These are phyloP conservation scores for Tringa solitaria DNA, from an alignment of 2,113 vertebrate species.

Conservation along the genomic window DNA sequence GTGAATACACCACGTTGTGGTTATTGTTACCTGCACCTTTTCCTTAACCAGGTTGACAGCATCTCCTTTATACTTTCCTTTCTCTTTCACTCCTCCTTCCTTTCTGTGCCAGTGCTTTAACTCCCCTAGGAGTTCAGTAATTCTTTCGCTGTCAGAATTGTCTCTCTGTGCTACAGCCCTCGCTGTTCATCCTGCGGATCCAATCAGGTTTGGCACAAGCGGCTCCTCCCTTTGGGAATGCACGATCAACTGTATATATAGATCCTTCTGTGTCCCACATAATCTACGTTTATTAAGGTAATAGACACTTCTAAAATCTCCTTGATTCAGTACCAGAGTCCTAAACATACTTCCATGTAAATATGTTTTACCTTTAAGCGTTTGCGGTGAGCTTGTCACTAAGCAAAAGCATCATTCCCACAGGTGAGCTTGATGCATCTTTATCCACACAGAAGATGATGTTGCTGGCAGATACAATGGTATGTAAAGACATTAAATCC, in stretches of 20 bases:
- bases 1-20: background rate
- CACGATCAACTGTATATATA: background rate
- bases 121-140: background rate
- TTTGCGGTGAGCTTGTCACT: background rate
- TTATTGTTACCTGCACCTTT: background rate
- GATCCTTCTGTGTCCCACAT: background rate
- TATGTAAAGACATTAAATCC: background rate
- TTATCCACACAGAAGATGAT: background rate
- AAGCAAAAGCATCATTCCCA: background rate
- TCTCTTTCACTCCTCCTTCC: background rate
- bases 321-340: background rate
- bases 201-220: background rate
- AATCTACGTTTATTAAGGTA: background rate
- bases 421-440: background rate
- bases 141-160: background rate
- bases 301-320: background rate
- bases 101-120: background rate
- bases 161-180: background rate
- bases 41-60: background rate
- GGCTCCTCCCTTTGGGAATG: conserved; percentile 27
- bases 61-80: background rate
- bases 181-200: background rate
- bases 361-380: background rate
- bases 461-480: background rate
- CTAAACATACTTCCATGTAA: background rate